Evolutionary conservation across 2,888 invertebrate genomes (phyloP), one percentile per base, ranked within the genome.

Genomic region (Drosophila picticornis): DNA sequence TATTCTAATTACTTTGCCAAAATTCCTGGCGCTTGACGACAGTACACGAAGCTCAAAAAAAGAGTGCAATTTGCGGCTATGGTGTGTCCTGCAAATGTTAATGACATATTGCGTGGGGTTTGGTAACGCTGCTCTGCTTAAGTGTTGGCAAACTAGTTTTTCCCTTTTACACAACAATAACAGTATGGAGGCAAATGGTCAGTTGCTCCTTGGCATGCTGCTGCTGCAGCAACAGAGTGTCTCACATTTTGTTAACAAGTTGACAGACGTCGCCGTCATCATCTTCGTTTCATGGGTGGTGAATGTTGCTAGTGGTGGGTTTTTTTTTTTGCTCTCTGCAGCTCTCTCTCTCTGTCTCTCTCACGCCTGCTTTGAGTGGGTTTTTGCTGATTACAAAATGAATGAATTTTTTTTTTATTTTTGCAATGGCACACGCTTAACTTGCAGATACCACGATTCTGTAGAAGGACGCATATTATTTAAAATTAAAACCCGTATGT

Each of bases 121-220:
- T 64, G 72, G 61, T 64, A 75, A 56, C 61, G 13, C 78, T 67
- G 58, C 31, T 40, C 36, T 71, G 62, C 32, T 31, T 59, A 56
- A 87, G 74, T 81, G 81, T 68, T 75, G 80, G 61, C 58, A 83
- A 83, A 84, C 83, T 87, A 75, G 85, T 87, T 84, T 84, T 59
- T 48, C 50, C 76, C 79, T 77, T 56, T 27, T 31, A 31, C 22
- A 59, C 52, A 62, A 60, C 43, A 27, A 46, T 52, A 75, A 69
- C n/a, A 77, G 77, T 62, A 55, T 62, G 58, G 69, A 53, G 56
- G 60, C 48, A 63, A 56, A 70, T 63, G 69, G 69, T 60, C 66
- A 61, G 60, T 27, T 66, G 50, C 57, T 75, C 68, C 52, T 75
- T 61, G 34, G 16, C 7, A 9, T 46, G 40, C 62, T 66, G 61